phyloP scores from a whole-genome alignment of 2,888 invertebrate genomes.

The Pyrrhosoma nymphula region DNA sequence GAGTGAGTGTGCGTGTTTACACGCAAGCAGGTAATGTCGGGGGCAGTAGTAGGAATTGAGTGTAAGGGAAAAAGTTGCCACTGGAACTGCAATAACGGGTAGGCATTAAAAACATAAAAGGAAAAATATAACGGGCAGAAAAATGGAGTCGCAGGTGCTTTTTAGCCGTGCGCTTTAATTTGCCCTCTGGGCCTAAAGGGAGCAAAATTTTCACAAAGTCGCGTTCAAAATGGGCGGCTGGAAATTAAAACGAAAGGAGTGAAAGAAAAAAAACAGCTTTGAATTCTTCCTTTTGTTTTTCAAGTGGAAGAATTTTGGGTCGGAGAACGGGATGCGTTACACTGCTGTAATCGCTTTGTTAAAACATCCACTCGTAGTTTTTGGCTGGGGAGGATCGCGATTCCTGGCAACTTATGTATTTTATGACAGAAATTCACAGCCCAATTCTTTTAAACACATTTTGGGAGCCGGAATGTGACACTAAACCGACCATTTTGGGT shows the following conservation, averaged over 20 bases:
- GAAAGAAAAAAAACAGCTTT: background rate
- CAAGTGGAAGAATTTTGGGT: background rate
- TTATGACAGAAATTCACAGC: background rate
- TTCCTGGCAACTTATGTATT: background rate
- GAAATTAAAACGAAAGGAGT: background rate
- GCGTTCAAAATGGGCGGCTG: background rate
- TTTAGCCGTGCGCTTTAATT: background rate
- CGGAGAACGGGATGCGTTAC: background rate
- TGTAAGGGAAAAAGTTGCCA: background rate
- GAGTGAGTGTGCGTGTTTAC: too few species aligned
- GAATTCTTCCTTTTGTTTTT: background rate
- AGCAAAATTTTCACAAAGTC: background rate
- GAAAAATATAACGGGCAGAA: background rate
- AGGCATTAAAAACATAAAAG: background rate
- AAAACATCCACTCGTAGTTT: background rate
- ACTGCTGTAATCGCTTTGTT: background rate
- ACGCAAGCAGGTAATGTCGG: background rate
- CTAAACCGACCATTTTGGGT: background rate
- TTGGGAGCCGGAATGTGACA: background rate
- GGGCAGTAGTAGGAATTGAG: background rate
- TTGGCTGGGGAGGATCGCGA: background rate
- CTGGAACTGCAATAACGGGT: background rate
- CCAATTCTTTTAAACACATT: background rate
- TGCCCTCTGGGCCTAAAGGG: background rate
- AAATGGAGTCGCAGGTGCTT: constrained; percentile 21